Conservation (phyloP, 2,888 invertebrate genomes). For the Tineola bisselliella region DNA sequence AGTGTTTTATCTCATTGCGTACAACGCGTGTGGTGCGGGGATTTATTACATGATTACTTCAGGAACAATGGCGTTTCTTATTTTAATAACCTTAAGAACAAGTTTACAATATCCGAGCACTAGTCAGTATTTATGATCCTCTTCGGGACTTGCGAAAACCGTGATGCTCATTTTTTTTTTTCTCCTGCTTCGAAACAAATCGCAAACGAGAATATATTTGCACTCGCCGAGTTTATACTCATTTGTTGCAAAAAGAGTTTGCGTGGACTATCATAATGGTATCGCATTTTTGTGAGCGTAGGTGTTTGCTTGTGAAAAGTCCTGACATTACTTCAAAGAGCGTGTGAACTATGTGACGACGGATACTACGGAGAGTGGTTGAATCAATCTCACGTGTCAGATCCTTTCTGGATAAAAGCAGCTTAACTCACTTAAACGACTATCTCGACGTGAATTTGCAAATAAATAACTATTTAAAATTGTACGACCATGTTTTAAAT, state of each 20-base stretch:
- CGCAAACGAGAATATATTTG: background rate
- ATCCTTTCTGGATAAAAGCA: slow-evolving; percentile 34
- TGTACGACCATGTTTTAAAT: background rate
- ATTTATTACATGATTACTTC: slow-evolving; percentile 12
- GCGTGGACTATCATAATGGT: slow-evolving; percentile 4
- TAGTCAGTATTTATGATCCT: background rate
- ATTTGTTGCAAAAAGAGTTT: slow-evolving; percentile 1
- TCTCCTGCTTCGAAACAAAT: background rate
- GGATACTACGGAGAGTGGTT: slow-evolving; percentile 28
- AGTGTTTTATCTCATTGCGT: slow-evolving; percentile 13
- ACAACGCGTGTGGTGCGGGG: slow-evolving; percentile 12
- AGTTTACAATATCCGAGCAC: slow-evolving; percentile 8
- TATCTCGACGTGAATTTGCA: slow-evolving; percentile 33
- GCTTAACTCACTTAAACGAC: slow-evolving; percentile 36
- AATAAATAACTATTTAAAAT: background rate
- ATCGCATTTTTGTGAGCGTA: slow-evolving; percentile 25
- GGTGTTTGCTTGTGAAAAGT: slow-evolving; percentile 33
- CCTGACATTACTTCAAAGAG: slow-evolving; percentile 24
- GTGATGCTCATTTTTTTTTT: background rate
- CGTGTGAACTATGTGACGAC: slow-evolving; percentile 40
- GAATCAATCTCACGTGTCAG: slow-evolving; percentile 48
- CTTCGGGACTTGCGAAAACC: slow-evolving; percentile 9
- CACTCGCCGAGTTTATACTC: background rate
- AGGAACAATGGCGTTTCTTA: slow-evolving; percentile 6
- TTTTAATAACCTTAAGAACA: slow-evolving; percentile 11